Base-by-base conservation (phyloP, 2,888 invertebrate species). In the Crioceris asparagi region DNA sequence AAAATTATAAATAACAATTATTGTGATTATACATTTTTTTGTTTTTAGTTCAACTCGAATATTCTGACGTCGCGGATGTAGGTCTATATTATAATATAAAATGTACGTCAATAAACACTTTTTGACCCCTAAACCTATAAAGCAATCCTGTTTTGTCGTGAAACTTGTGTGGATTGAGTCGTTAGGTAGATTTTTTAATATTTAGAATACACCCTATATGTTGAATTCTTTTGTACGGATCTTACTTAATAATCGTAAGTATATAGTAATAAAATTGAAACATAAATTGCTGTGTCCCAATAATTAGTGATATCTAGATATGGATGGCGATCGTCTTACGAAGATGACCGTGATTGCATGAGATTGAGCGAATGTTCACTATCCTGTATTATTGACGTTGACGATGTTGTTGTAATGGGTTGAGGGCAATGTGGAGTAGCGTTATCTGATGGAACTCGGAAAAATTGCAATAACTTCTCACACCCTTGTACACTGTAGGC, bases 231-330 rank as follows among this genome's bases (percentile, higher is more conserved):
- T 27, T 14, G 14, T 50, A 50, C 47, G 36, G 46, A 50, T 45
- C 48, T 48, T 52, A 50, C 52, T 53, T 52, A 53, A 54, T 53
- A 49, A 47, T 50, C 52, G 47, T 52, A 55, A 49, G 46, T 46
- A 42, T 46, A 51, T 46, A 51, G 46, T 51, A 53, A 46, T 50
- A 54, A 48, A 54, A 50, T 48, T 45, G 43, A 50, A 48, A 51
- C 38, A 52, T 52, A 47, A 43, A 21, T 61, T 63, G 64, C 64
- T 64, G 64, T 65, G 64, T 62, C 64, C 64, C 64, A 64, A 62
- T 62, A 62, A 62, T 55, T 61, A 62, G 59, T 60, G 55, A 59
- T 61, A 33, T 33, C 15, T 27, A 59, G 51, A 58, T 52, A 53
- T 59, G 59, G 52, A 46, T 51, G 56, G 45, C 48, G 51, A 38